Conservation (phyloP, 2,888 invertebrate species). For the Macrophya annulata region DNA sequence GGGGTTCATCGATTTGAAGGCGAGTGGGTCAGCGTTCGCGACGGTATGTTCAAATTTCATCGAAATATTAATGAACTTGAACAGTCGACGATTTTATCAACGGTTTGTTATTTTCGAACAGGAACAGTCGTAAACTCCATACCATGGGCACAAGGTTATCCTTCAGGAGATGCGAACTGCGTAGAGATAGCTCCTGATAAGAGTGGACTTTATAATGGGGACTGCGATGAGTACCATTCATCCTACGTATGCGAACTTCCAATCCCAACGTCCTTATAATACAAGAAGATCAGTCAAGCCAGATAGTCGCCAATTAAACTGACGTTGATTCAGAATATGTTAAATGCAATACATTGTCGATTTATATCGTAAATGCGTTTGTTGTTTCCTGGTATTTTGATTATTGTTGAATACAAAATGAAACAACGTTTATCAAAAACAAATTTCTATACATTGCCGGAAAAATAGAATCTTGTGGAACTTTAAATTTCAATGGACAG, state of each 20-base stretch:
- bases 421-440: too few relatives aligned
- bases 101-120: neutral
- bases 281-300: neutral
- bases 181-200: neutral
- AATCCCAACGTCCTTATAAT: neutral
- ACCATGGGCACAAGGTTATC: neutral
- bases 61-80: neutral
- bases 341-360: neutral
- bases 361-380: too few relatives aligned
- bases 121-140: neutral
- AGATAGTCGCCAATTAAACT: neutral
- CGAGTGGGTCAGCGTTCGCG: neutral
- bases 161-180: neutral
- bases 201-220: neutral
- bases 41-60: neutral
- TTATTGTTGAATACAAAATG: too few relatives aligned
- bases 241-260: conserved; percentile 12
- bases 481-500: too few relatives aligned
- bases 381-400: too few relatives aligned
- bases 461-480: too few relatives aligned
- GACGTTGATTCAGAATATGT: neutral
- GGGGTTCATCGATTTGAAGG: neutral
- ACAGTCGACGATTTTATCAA: neutral
- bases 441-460: too few relatives aligned
- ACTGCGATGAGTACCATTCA: too few relatives aligned